Percentiles rank a stretch among this genome's conserved stretches.
Evolutionary conservation across 2,888 invertebrate genomes (phyloP).

Genomic region (Eutolmus rufibarbis): DNA sequence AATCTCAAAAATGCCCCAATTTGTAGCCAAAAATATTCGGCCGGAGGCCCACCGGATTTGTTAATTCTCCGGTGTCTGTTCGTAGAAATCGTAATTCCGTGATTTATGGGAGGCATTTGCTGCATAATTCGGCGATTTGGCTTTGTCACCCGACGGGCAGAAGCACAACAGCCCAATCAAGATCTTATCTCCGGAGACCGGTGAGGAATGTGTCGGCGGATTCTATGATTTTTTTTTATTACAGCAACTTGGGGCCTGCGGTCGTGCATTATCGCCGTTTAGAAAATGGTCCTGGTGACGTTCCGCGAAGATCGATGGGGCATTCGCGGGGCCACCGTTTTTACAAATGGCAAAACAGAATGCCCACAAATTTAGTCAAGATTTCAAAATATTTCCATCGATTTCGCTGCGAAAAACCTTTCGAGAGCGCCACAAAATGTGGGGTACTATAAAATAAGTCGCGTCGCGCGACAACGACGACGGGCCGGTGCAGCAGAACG

Average conservation of each 20-base stretch:
- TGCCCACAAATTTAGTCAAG: background rate
- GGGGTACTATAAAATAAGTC: background rate
- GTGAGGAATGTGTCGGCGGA: slow-evolving; percentile 16
- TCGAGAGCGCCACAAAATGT: background rate
- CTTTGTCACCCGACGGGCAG: slow-evolving; percentile 21
- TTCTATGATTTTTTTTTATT: slow-evolving; percentile 7
- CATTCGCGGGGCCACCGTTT: background rate
- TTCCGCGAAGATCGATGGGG: background rate
- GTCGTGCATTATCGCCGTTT: background rate
- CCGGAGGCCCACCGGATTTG: background rate
- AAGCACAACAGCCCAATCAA: slow-evolving; percentile 17
- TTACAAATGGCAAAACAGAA: background rate
- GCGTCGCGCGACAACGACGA: background rate
- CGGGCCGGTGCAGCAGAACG: background rate
- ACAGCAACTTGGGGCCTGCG: background rate
- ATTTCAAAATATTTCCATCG: background rate
- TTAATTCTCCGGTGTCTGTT: background rate
- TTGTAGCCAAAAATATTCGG: slow-evolving; percentile 5
- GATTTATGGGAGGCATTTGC: slow-evolving; percentile 10
- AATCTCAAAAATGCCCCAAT: slow-evolving; percentile 14
- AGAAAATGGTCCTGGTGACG: slow-evolving; percentile 10
- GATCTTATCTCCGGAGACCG: background rate
- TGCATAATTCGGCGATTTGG: slow-evolving; percentile 22
- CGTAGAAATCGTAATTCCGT: slow-evolving; percentile 30
- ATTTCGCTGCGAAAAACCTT: background rate